These are phyloP conservation scores for Bufotes viridis DNA, from an alignment of 2,797 vertebrate species.

Conservation along the genomic window DNA sequence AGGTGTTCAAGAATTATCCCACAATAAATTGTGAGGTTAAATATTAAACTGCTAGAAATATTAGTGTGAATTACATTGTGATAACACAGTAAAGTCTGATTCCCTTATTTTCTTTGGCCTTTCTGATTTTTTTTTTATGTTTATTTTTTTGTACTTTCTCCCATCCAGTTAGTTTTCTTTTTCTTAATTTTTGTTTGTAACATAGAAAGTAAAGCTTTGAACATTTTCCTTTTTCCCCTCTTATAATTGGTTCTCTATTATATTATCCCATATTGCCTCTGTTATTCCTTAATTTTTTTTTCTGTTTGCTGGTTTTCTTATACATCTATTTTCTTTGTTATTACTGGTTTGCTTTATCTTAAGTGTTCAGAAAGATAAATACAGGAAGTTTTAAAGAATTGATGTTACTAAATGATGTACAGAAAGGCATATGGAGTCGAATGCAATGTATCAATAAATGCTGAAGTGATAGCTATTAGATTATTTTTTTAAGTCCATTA, in stretches of 20 bases:
- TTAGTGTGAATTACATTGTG: background rate
- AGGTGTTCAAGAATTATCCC: background rate
- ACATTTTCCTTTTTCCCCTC: background rate
- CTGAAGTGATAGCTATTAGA: background rate
- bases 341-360: background rate
- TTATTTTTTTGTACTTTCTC: background rate
- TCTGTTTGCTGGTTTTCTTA: background rate
- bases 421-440: too few relatives aligned
- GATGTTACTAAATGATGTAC: background rate
- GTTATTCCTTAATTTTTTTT: background rate
- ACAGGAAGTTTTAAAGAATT: background rate
- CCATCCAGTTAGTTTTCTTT: background rate
- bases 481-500: background rate
- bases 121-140: background rate
- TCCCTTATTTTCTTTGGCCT: background rate
- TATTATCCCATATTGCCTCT: background rate
- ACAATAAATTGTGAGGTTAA: background rate
- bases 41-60: background rate
- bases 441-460: background rate
- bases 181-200: background rate
- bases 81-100: background rate
- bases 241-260: background rate
- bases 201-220: background rate
- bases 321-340: background rate
- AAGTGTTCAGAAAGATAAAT: background rate